Evolutionary conservation across 2,888 invertebrate species (phyloP).

Genomic region (Oxystoma pomonae): DNA sequence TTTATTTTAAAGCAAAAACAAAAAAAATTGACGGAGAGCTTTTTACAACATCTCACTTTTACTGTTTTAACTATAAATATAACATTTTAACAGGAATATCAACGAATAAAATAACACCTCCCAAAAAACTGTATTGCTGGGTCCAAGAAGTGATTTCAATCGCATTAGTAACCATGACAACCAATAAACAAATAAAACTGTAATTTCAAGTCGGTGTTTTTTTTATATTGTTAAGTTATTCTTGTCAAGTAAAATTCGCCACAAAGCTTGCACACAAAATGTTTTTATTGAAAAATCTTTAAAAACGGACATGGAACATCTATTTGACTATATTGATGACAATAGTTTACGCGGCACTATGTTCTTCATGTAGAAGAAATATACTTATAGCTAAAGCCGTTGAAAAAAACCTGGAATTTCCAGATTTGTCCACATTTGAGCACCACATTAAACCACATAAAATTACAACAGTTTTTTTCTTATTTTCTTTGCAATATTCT

Average conservation of each 20-base stretch:
- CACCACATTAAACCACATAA: background rate
- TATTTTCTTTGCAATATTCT: too few relatives aligned
- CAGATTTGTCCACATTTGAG: background rate
- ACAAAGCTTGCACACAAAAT: background rate
- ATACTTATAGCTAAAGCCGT: background rate
- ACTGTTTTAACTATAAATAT: background rate
- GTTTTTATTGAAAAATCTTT: background rate
- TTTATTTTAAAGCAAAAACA: background rate
- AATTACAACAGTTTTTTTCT: background rate
- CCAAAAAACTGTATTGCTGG: background rate
- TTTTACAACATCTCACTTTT: background rate
- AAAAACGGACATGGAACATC: background rate
- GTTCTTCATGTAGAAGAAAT: background rate
- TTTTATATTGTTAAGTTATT: background rate
- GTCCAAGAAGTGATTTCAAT: background rate
- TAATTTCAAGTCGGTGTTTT: background rate
- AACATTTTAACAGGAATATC: background rate
- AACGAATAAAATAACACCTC: background rate
- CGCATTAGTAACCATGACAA: background rate
- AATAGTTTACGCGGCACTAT: background rate
- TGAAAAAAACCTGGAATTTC: background rate
- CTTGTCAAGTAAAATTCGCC: background rate
- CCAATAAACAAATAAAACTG: background rate
- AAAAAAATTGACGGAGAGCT: background rate
- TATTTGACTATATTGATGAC: background rate